A percentile compares a stretch with the other conserved stretches of the same genome.
Evolutionary conservation across 1,140 invertebrate genomes (phyloP).

Genomic region (Steinernema feltiae): DNA sequence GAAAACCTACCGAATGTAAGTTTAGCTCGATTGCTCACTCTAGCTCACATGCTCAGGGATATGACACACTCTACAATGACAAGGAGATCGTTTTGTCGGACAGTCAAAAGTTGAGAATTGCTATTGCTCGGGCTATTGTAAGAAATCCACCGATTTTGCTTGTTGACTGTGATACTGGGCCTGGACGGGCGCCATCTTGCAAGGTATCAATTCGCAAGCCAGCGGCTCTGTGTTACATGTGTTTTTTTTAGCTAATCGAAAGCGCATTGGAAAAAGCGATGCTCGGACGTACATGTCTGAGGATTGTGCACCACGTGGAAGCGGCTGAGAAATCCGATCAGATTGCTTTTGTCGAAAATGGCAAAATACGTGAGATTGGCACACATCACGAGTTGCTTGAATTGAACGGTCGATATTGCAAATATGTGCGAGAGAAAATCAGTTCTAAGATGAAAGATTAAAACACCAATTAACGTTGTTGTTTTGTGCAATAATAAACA

Average conservation of each 20-base stretch:
- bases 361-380: slow-evolving; percentile 51
- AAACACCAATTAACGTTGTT: neutral
- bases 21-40: neutral
- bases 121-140: slow-evolving; percentile 8
- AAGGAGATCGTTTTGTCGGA: neutral
- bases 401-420: slow-evolving; percentile 22
- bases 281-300: slow-evolving; percentile 2
- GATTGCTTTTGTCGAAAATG: slow-evolving; percentile 54
- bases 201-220: too few relatives aligned
- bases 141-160: slow-evolving; percentile 17
- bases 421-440: neutral
- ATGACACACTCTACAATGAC: slow-evolving; percentile 18
- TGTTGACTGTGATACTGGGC: neutral
- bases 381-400: slow-evolving; percentile 51
- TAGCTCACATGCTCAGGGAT: neutral
- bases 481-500: too few relatives aligned
- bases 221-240: too few relatives aligned
- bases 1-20: slow-evolving; percentile 30
- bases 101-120: slow-evolving; percentile 15
- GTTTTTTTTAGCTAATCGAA: neutral
- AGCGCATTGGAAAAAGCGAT: neutral
- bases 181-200: neutral
- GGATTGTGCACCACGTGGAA: slow-evolving; percentile 7
- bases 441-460: neutral
- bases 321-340: slow-evolving; percentile 33